Conservation (phyloP, 2,797 vertebrate species). For the Crotalus adamanteus region DNA sequence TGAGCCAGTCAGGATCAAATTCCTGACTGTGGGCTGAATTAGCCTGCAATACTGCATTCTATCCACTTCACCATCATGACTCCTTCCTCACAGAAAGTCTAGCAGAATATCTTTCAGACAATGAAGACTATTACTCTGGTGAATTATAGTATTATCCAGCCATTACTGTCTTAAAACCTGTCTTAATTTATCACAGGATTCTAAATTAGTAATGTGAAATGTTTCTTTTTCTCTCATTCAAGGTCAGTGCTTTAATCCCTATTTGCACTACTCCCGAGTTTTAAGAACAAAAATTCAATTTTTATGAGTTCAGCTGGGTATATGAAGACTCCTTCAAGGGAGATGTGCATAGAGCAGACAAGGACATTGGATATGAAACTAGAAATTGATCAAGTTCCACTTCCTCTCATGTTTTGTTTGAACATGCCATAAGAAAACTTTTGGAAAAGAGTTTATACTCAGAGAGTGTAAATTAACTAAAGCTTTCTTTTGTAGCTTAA, state of each 20-base stretch:
- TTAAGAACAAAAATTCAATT: not conserved
- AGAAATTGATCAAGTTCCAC: not conserved
- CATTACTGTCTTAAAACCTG: not conserved
- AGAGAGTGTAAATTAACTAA: not conserved
- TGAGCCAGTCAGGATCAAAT: not conserved
- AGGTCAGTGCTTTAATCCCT: not conserved
- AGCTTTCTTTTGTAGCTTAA: not conserved
- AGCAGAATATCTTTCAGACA: not conserved
- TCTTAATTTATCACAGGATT: not conserved
- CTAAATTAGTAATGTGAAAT: not conserved
- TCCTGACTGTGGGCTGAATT: not conserved
- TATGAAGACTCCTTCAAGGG: not conserved
- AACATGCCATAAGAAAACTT: not conserved
- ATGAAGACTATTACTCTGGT: not conserved
- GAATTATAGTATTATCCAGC: not conserved
- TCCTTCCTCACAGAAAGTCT: not conserved
- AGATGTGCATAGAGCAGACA: not conserved
- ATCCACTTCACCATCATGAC: not conserved
- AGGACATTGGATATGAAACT: not conserved
- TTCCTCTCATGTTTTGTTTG: not conserved
- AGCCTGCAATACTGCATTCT: not conserved
- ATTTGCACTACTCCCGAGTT: too few relatives aligned
- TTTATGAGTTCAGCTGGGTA: not conserved
- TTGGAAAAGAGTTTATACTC: not conserved
- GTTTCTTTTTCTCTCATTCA: not conserved